Conservation (phyloP, 1,140 invertebrate genomes). For the Monomorium pharaonis region DNA sequence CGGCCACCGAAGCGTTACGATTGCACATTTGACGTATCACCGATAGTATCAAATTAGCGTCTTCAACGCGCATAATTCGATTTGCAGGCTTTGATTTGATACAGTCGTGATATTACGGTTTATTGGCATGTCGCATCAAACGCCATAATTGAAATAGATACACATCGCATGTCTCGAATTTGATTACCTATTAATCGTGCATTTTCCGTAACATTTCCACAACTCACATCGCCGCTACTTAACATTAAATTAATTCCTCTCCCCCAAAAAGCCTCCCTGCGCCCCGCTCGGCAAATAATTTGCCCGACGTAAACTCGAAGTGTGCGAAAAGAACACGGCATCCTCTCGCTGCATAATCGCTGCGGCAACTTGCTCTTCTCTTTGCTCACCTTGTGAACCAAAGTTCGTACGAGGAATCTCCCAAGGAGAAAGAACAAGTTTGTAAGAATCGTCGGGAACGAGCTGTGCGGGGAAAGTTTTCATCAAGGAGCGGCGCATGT, state of each 20-base stretch:
- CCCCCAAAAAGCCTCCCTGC: no score
- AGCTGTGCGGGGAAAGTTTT: conserved; percentile 58
- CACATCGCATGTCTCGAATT: conserved; percentile 46
- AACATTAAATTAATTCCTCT: neutral
- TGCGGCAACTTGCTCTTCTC: neutral
- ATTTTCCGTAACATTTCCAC: neutral
- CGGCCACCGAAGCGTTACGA: neutral
- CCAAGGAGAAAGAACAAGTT: conserved; percentile 45
- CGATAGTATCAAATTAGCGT: conserved; percentile 50
- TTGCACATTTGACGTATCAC: conserved; percentile 4
- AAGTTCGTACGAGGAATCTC: conserved; percentile 14
- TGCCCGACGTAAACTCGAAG: neutral
- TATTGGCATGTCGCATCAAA: conserved; percentile 44
- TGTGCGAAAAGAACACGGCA: conserved; percentile 4
- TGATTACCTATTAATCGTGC: conserved; percentile 34
- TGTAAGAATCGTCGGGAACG: conserved; percentile 52
- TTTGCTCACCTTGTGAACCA: neutral
- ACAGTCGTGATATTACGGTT: conserved; percentile 46
- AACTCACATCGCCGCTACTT: neutral
- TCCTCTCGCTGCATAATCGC: conserved; percentile 16
- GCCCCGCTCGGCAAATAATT: neutral
- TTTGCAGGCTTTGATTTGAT: conserved; percentile 50
- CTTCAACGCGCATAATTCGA: conserved; percentile 53
- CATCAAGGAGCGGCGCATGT: conserved; percentile 52
- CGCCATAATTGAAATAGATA: conserved; percentile 44